phyloP scores from a whole-genome alignment of 2,797 vertebrate genomes.

The Mycteria americana region DNA sequence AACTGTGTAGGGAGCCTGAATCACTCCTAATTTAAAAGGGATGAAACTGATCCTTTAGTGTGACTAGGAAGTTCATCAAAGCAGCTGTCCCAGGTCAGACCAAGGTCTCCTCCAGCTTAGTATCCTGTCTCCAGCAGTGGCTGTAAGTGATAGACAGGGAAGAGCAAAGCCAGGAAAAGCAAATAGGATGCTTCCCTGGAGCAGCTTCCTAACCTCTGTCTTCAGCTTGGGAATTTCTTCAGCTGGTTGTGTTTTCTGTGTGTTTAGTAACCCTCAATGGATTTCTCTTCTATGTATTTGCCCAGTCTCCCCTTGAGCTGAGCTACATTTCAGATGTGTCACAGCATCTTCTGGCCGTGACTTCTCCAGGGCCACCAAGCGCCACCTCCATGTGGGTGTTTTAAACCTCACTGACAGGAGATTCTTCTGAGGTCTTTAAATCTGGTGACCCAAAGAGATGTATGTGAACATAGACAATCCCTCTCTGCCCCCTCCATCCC shows the following conservation, averaged over 20 bases:
- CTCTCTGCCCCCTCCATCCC: neutral
- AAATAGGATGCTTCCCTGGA: neutral
- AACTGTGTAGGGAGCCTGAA: neutral
- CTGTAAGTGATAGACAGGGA: neutral
- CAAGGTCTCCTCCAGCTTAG: neutral
- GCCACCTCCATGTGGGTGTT: neutral
- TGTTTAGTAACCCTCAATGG: neutral
- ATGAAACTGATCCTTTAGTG: neutral
- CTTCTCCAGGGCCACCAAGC: neutral
- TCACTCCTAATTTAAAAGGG: neutral
- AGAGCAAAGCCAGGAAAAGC: slow-evolving; percentile 20
- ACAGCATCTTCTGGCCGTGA: neutral
- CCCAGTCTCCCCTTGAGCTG: neutral
- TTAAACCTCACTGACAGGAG: neutral
- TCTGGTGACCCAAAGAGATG: neutral
- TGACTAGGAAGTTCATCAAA: neutral
- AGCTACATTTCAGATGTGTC: neutral
- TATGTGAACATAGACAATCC: neutral
- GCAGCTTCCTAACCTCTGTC: neutral
- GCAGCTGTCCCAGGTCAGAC: neutral
- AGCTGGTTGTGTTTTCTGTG: neutral
- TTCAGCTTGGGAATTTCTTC: neutral
- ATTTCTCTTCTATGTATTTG: neutral
- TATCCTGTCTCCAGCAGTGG: slow-evolving; percentile 1
- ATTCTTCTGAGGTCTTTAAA: neutral